phyloP scores from a whole-genome alignment of 2,797 vertebrate species.

The Crax fasciolata region DNA sequence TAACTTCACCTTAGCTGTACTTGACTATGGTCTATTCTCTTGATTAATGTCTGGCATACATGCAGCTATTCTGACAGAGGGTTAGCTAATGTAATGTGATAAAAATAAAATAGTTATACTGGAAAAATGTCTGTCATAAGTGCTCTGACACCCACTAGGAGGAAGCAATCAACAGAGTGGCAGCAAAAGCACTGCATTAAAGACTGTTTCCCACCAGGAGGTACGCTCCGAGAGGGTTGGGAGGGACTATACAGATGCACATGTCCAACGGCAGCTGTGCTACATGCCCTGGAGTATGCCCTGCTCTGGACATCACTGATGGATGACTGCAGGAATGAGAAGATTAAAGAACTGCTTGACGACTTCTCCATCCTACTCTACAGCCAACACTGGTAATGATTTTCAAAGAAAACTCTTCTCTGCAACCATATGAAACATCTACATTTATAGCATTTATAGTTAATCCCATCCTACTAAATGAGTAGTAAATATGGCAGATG shows the following conservation, averaged over 20 bases:
- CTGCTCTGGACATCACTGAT: background rate
- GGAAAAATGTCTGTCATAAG: background rate
- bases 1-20: background rate
- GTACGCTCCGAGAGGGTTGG: too few relatives aligned
- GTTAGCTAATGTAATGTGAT: background rate
- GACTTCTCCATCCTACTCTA: background rate
- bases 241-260: background rate
- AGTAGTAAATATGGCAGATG: background rate
- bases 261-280: background rate
- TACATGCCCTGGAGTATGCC: too few relatives aligned
- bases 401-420: background rate
- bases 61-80: background rate
- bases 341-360: background rate
- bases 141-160: background rate
- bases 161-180: background rate
- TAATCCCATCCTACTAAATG: background rate
- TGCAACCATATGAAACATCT: background rate
- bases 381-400: background rate
- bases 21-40: background rate
- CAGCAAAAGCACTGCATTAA: accelerated
- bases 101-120: background rate
- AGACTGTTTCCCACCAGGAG: background rate
- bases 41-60: background rate
- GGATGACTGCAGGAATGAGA: background rate
- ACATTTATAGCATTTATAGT: background rate